phyloP scores from a whole-genome alignment of 2,797 vertebrate genomes.

The Eptatretus atami region DNA sequence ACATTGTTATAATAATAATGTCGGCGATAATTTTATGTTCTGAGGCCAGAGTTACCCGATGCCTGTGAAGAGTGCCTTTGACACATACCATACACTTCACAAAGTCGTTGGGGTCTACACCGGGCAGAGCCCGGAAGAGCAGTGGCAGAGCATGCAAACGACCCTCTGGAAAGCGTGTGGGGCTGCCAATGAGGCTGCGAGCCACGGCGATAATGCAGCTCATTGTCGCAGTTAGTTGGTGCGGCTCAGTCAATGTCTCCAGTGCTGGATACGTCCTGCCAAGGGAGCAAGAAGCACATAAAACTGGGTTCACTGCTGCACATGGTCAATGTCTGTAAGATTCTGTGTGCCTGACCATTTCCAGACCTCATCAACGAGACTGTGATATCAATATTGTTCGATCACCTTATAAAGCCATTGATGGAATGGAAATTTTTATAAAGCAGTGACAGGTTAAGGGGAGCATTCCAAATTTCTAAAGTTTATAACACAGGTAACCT shows the following conservation, averaged over 20 bases:
- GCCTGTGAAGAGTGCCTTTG: not conserved
- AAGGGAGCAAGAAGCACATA: too few relatives aligned
- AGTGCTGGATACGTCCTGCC: slow-evolving; percentile 66
- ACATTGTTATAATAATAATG: not conserved
- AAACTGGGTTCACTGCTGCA: too few relatives aligned
- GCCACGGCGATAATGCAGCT: slow-evolving; percentile 89
- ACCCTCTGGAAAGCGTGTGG: slow-evolving; percentile 53
- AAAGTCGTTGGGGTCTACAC: slow-evolving; percentile 91
- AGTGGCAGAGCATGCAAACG: slow-evolving; percentile 86
- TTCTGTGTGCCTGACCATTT: too few relatives aligned
- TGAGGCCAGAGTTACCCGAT: not conserved
- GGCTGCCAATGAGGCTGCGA: slow-evolving; percentile 57
- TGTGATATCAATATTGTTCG: too few relatives aligned
- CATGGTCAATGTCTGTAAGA: too few relatives aligned
- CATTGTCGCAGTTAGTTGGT: slow-evolving; percentile 78
- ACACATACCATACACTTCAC: slow-evolving; percentile 83
- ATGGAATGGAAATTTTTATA: too few relatives aligned
- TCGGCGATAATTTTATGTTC: too few relatives aligned
- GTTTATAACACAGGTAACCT: not conserved
- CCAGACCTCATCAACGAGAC: too few relatives aligned
- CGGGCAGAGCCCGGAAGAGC: slow-evolving; percentile 73
- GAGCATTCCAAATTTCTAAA: not conserved
- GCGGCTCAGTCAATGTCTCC: slow-evolving; percentile 80
- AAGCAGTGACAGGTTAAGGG: too few relatives aligned
- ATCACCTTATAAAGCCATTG: too few relatives aligned